Evolutionary conservation across 2,113 vertebrate genomes (phyloP).

Genomic region (Odontesthes bonariensis): DNA sequence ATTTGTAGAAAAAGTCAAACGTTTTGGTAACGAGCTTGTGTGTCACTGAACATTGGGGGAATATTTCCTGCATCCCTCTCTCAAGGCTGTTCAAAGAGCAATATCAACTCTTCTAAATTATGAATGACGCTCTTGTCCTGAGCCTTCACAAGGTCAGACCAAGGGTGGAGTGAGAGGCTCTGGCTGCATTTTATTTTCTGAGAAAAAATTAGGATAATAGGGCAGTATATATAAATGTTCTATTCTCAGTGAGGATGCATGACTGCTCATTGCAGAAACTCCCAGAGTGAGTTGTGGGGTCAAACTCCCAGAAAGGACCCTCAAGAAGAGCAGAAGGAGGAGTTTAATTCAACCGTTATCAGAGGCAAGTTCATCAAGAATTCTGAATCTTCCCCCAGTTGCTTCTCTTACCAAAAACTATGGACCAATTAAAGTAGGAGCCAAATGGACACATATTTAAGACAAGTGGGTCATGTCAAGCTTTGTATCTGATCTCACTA

Average conservation of each 20-base stretch:
- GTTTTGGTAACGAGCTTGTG: slow-evolving; percentile 27
- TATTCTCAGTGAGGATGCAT: slow-evolving; percentile 48
- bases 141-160: slow-evolving; percentile 57
- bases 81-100: slow-evolving; percentile 45
- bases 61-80: slow-evolving; percentile 17
- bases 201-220: slow-evolving; percentile 43
- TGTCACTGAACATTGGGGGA: slow-evolving; percentile 22
- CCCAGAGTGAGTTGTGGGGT: slow-evolving; percentile 29
- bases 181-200: slow-evolving; percentile 39
- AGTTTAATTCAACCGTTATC: slow-evolving; percentile 1
- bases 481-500: not conserved
- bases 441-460: slow-evolving; percentile 7
- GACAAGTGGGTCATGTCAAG: not conserved
- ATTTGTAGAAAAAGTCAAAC: too few relatives aligned
- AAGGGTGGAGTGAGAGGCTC: slow-evolving; percentile 28
- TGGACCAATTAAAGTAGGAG: slow-evolving; percentile 6
- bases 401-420: slow-evolving; percentile 9
- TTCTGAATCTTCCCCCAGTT: not conserved
- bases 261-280: slow-evolving; percentile 34
- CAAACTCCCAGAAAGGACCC: slow-evolving; percentile 18
- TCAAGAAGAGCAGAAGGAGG: slow-evolving; percentile 19
- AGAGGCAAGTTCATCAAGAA: slow-evolving; percentile 6
- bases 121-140: slow-evolving; percentile 54
- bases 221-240: slow-evolving; percentile 48
- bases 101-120: slow-evolving; percentile 62